These are phyloP conservation scores for Epinotia bilunana DNA, from an alignment of 2,888 invertebrate species.

Conservation along the genomic window DNA sequence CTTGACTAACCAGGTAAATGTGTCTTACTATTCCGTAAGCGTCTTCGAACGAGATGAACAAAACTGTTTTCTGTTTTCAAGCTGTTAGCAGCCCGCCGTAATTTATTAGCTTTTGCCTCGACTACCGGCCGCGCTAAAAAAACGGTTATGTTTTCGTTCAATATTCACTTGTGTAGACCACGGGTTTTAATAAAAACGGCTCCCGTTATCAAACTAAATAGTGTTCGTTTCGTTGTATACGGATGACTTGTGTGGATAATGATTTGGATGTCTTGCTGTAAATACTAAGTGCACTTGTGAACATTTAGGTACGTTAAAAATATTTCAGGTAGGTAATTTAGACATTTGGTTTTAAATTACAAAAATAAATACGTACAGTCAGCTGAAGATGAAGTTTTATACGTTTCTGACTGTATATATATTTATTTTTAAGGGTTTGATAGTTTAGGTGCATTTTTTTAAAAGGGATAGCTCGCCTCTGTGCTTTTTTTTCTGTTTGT, in stretches of 20 bases:
- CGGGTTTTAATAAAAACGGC: neutral
- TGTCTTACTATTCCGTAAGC: constrained; percentile 42
- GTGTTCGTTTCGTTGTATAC: neutral
- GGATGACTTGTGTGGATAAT: neutral
- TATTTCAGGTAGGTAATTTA: too few species aligned
- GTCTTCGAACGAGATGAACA: constrained; percentile 48
- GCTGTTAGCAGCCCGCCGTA: constrained; percentile 48
- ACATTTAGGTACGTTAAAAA: too few species aligned
- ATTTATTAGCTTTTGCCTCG: constrained; percentile 52
- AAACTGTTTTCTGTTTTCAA: too few species aligned
- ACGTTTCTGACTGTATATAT: too few species aligned
- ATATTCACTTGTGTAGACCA: neutral
- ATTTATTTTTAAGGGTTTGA: too few species aligned
- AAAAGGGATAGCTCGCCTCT: too few species aligned
- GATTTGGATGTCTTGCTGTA: neutral
- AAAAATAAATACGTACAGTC: too few species aligned
- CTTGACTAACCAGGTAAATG: constrained; percentile 34
- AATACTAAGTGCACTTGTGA: too few species aligned
- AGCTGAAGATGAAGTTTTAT: too few species aligned
- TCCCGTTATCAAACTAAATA: neutral
- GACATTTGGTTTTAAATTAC: too few species aligned
- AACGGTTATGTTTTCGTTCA: constrained; percentile 18
- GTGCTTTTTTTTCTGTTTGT: too few species aligned
- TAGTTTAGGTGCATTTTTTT: too few species aligned
- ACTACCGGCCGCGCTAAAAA: constrained; percentile 31